Base-by-base conservation (phyloP, 2,113 vertebrate genomes). In the Hippocampus comes region DNA sequence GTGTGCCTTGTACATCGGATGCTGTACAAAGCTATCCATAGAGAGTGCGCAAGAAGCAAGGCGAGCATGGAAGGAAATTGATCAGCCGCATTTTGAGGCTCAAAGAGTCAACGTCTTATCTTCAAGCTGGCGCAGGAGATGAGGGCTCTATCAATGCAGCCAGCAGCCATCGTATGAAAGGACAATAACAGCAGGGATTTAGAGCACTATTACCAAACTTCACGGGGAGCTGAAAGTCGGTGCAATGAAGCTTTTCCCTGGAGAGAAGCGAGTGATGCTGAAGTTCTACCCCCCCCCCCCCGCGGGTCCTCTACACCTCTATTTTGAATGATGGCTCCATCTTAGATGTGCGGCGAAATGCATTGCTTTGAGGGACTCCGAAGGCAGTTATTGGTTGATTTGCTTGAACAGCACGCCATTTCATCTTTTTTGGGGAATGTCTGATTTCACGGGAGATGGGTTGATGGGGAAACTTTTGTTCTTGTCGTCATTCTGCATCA, bases 101-200 rank as follows among this genome's bases (percentile, higher is more conserved):
- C 76, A 83, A 81, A 86, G 81, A 79, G 82, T 66, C 43, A 48
- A 79, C 82, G 84, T 74, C 86, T 90, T 89, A 93, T 92, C 88
- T 88, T 77, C 78, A 88, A 78, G 72, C 80, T 82, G 81, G 81
- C 88, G 88, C 72, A 86, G 82, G 81, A 90, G 57, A 82, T 61
- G 41, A 76, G 81, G 51, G 80, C 72, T 78, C 82, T 46, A 55
- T 83, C 73, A 81, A 76, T 59, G 73, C 42, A 77, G 78, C 81
- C 71, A 60, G 79, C 56, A 79, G 84, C 80, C 77, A 81, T 72
- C 73, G 69, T 81, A 76, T 60, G 73, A 83, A 75, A 73, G 70
- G 71, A 73, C 70, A 48, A 86, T 88, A 82, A 82, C 72, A 80
- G 78, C 84, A 79, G 70, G 84, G 79, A 85, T 90, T 91, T 88